A percentile compares a stretch with the other conserved stretches of the same genome.
Evolutionary conservation across 2,797 vertebrate species (phyloP).

Genomic region (Pseudochaenichthys georgianus): DNA sequence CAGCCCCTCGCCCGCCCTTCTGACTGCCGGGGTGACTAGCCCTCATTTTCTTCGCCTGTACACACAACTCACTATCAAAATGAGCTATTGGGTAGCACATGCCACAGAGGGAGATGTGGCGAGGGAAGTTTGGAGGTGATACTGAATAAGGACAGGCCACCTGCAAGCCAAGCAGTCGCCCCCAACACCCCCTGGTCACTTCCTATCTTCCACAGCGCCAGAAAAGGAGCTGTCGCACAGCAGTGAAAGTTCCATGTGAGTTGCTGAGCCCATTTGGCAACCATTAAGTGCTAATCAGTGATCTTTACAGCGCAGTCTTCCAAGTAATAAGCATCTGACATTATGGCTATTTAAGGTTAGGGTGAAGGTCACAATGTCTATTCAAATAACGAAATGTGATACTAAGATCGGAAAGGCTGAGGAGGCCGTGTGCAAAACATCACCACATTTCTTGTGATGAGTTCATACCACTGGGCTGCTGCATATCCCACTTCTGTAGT

Average conservation of each 20-base stretch:
- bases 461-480: conserved; percentile 60
- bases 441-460: conserved; percentile 72
- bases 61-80: conserved; percentile 80
- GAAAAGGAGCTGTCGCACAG: conserved; percentile 57
- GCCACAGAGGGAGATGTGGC: conserved; percentile 60
- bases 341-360: conserved; percentile 84
- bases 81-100: conserved; percentile 75
- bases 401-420: conserved; percentile 77
- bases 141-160: conserved; percentile 78
- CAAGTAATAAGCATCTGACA: conserved; percentile 82
- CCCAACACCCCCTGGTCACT: conserved; percentile 63
- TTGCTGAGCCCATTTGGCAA: conserved; percentile 83
- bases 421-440: conserved; percentile 85
- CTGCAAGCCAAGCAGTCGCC: conserved; percentile 67
- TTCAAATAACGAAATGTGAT: conserved; percentile 81
- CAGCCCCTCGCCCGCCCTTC: conserved; percentile 72
- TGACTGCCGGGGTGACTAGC: conserved; percentile 71
- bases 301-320: conserved; percentile 77
- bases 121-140: conserved; percentile 72
- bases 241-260: conserved; percentile 60
- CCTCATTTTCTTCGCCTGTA: conserved; percentile 75
- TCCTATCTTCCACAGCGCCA: conserved; percentile 65
- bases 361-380: conserved; percentile 78
- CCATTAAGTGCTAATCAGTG: conserved; percentile 79
- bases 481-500: conserved; percentile 40